Evolutionary conservation across 1,140 invertebrate species (phyloP).

Genomic region (Hyles vespertilio): DNA sequence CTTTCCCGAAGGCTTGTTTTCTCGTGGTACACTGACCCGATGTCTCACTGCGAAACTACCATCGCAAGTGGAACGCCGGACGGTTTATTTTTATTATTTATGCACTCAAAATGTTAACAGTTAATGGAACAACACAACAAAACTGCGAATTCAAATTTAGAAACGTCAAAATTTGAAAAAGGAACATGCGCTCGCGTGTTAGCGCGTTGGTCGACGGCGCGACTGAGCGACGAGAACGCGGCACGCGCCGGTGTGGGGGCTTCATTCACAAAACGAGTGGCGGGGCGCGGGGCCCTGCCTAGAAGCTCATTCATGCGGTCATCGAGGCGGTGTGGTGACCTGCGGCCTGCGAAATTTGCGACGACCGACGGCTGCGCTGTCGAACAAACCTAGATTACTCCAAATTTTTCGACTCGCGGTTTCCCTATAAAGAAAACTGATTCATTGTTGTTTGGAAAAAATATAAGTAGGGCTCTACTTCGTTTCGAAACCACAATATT

Average conservation of each 20-base stretch:
- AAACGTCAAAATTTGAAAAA: constrained; percentile 45
- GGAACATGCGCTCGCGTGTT: constrained; percentile 52
- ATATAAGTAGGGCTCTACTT: too few relatives aligned
- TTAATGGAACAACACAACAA: constrained; percentile 26
- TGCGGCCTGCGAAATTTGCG: constrained; percentile 26
- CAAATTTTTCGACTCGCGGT: constrained; percentile 3
- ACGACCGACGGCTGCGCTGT: background rate
- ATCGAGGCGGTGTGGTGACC: constrained; percentile 45
- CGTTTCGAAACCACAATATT: too few relatives aligned
- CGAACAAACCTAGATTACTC: background rate
- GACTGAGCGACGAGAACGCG: constrained; percentile 54
- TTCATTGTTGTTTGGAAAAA: too few relatives aligned
- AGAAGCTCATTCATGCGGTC: constrained; percentile 56
- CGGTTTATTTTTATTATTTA: constrained; percentile 4
- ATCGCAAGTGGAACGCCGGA: constrained; percentile 6
- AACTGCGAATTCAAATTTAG: constrained; percentile 52
- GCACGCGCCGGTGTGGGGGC: constrained; percentile 62
- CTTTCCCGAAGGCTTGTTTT: constrained; percentile 38
- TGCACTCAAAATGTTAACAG: constrained; percentile 31
- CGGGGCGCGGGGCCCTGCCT: constrained; percentile 38
- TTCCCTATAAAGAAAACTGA: background rate
- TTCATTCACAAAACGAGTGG: constrained; percentile 70
- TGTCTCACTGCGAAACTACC: constrained; percentile 21
- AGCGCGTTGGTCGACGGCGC: constrained; percentile 50
- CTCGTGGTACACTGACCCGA: constrained; percentile 14